A percentile compares a stretch with the other conserved stretches of the same genome.
Evolutionary conservation across 2,888 invertebrate genomes (phyloP).

Genomic region (Zygothrica quintamaculata): DNA sequence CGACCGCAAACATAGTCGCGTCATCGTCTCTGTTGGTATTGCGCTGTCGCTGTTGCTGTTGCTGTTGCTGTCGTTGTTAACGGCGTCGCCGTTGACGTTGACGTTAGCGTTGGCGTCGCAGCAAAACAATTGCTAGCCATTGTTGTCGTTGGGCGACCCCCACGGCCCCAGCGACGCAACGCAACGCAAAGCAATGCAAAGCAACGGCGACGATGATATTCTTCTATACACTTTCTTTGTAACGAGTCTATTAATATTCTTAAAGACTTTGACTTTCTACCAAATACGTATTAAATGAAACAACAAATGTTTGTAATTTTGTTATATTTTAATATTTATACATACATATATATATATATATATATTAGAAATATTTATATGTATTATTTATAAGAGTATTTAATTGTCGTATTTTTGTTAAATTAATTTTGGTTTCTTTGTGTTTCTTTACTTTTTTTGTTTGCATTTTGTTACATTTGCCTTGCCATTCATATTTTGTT

Average conservation of each 20-base stretch:
- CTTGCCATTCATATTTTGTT: slow-evolving; percentile 74
- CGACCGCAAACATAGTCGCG: slow-evolving; percentile 62
- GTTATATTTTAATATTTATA: too few species aligned
- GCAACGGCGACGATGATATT: slow-evolving; percentile 16
- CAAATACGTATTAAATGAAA: too few species aligned
- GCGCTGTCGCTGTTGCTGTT: slow-evolving; percentile 21
- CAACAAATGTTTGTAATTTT: too few species aligned
- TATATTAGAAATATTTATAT: too few species aligned
- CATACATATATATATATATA: too few species aligned
- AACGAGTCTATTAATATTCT: slow-evolving; percentile 1
- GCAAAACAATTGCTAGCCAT: slow-evolving; percentile 74
- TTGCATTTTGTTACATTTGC: slow-evolving; percentile 70
- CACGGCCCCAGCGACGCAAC: slow-evolving; percentile 32
- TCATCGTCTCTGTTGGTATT: slow-evolving; percentile 39
- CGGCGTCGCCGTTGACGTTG: slow-evolving; percentile 20
- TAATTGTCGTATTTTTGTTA: not conserved
- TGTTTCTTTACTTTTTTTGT: too few species aligned
- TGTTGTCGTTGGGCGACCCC: slow-evolving; percentile 64
- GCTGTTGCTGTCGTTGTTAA: slow-evolving; percentile 41
- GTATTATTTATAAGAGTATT: too few species aligned
- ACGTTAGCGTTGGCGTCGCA: slow-evolving; percentile 25
- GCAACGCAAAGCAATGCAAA: slow-evolving; percentile 15
- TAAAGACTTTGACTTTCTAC: slow-evolving; percentile 10
- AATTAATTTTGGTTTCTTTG: slow-evolving; percentile 16
- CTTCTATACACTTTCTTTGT: slow-evolving; percentile 34